Conservation (phyloP, 2,113 vertebrate genomes). For the Triplophysa tibetana region DNA sequence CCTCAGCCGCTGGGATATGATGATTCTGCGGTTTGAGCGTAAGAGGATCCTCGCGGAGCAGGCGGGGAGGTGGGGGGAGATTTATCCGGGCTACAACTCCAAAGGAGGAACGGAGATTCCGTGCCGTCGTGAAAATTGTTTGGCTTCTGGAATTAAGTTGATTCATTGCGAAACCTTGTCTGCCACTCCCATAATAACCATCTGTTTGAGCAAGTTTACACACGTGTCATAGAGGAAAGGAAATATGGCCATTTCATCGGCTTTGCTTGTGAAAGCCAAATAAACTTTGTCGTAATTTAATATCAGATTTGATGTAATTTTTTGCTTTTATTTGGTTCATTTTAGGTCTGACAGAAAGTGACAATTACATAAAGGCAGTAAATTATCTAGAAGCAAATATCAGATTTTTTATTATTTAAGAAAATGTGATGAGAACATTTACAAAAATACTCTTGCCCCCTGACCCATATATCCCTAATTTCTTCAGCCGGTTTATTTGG, state of each 20-base stretch:
- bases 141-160: slow-evolving; percentile 19
- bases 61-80: slow-evolving; percentile 37
- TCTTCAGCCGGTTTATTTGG: too few relatives aligned
- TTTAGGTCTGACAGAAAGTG: too few relatives aligned
- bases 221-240: not conserved
- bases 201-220: not conserved
- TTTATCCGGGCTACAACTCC: slow-evolving; percentile 61
- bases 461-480: too few relatives aligned
- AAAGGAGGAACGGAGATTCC: slow-evolving; percentile 41
- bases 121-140: slow-evolving; percentile 51
- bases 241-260: not conserved
- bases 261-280: not conserved
- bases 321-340: too few relatives aligned
- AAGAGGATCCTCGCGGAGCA: slow-evolving; percentile 63
- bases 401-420: too few relatives aligned
- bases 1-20: slow-evolving; percentile 67
- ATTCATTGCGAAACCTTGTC: slow-evolving; percentile 27
- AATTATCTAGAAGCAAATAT: too few relatives aligned
- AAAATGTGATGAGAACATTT: too few relatives aligned
- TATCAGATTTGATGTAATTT: too few relatives aligned
- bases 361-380: too few relatives aligned
- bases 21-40: slow-evolving; percentile 74
- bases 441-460: too few relatives aligned
- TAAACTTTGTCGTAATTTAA: not conserved
- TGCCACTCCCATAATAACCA: not conserved